Evolutionary conservation across 2,113 vertebrate species (phyloP), one percentile per base, ranked within the genome.

Genomic region (Microcebus murinus): DNA sequence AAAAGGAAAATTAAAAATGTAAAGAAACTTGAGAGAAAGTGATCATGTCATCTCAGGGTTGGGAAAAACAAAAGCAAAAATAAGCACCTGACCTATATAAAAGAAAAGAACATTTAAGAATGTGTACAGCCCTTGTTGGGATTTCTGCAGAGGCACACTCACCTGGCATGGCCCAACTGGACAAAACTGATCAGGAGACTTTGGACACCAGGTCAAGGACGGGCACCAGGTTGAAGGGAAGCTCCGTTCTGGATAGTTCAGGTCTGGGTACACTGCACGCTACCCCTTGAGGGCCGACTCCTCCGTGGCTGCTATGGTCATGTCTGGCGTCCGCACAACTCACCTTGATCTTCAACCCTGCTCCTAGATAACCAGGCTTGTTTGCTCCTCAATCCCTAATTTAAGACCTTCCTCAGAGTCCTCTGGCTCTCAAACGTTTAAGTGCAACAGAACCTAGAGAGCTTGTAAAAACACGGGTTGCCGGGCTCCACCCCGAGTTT

Each of bases 31-130:
- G 70, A 74, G 57, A 74, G 42, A 79, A 77, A 82, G 45, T 25
- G 45, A 77, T 59, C 21, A 59, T 70, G 42, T 50, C 8, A 1
- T n/a, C 23, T 94, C 52, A 80, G 17, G 12, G 25, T 34, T 79
- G 84, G 59, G n/a, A 61, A 88, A 61, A 90, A 86, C 5, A 34
- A 92, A 68, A 65, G 50, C 86, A 77, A 65, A 57, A 89, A 81
- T 36, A 74, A 82, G 79, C 17, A 27, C 50, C 17, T 1, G 4
- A 55, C 74, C 8, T 50, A 6, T 15, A n/a, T 21, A 31, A 96
- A 14, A 81, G 82, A 70, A 86, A 95, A 92, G 59, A n/a, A 74
- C 11, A 67, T 25, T 76, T 67, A 1, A 93, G 84, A 76, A 20
- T 25, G 45, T 76, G 68, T 48, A 36, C 31, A 34, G 45, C 6